Evolutionary conservation across 2,888 invertebrate species (phyloP).

Genomic region (Apamea monoglypha): DNA sequence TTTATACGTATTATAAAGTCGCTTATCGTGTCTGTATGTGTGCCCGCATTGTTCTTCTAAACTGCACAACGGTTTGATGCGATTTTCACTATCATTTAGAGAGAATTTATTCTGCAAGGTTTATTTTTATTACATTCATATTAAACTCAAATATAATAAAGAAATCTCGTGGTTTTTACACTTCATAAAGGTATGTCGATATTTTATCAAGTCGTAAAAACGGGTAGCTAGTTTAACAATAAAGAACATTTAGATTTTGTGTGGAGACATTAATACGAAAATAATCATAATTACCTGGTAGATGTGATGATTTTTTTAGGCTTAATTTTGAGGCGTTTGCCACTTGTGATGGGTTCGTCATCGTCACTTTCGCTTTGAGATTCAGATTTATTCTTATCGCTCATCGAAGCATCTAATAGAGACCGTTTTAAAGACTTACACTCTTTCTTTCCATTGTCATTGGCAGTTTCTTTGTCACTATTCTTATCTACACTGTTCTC

Average conservation of each 20-base stretch:
- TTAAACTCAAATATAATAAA: too few relatives aligned
- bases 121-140: background rate
- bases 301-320: conserved; percentile 86
- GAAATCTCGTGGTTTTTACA: too few relatives aligned
- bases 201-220: too few relatives aligned
- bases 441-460: conserved; percentile 74
- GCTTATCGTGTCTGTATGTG: background rate
- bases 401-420: conserved; percentile 79
- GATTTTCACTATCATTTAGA: background rate
- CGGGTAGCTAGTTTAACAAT: too few relatives aligned
- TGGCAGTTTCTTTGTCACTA: conserved; percentile 72
- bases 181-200: too few relatives aligned
- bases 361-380: conserved; percentile 87
- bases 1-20: too few relatives aligned
- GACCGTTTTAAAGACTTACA: conserved; percentile 84
- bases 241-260: background rate
- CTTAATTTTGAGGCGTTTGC: conserved; percentile 87
- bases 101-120: background rate
- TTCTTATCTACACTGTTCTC: conserved; percentile 70
- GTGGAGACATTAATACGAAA: background rate
- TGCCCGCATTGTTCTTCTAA: background rate
- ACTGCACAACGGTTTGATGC: background rate
- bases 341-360: conserved; percentile 82
- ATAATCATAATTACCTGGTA: conserved; percentile 76
- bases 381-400: conserved; percentile 86